Percentiles rank a stretch among this genome's conserved stretches.
Evolutionary conservation across 2,113 vertebrate species (phyloP).

Genomic region (Oreochromis spilurus): DNA sequence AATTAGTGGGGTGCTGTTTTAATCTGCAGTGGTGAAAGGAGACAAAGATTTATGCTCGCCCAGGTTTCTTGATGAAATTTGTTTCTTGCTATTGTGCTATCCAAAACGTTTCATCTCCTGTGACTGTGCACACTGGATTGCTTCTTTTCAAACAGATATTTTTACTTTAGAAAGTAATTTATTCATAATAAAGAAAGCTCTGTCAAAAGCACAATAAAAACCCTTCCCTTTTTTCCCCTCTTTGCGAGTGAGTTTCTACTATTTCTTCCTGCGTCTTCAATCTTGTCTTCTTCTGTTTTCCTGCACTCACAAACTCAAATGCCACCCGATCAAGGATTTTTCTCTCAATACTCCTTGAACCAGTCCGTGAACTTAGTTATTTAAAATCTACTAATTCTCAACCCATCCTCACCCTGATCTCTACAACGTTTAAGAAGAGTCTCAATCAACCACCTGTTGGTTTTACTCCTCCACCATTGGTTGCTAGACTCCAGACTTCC

Average conservation of each 20-base stretch:
- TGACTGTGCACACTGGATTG: background rate
- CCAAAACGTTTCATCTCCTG: background rate
- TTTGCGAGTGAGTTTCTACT: background rate
- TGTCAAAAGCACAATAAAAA: background rate
- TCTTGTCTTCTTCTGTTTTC: background rate
- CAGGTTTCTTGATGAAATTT: background rate
- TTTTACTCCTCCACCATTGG: background rate
- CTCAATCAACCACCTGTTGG: background rate
- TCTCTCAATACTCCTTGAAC: background rate
- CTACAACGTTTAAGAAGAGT: background rate
- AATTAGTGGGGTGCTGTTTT: background rate
- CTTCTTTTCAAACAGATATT: background rate
- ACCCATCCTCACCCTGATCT: background rate
- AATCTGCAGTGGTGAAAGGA: background rate
- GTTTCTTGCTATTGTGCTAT: background rate
- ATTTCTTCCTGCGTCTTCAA: background rate
- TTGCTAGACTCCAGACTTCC: background rate
- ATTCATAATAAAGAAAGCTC: background rate
- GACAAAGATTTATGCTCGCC: background rate
- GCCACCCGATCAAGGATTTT: background rate
- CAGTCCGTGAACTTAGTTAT: background rate
- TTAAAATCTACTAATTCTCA: background rate
- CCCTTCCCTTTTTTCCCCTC: background rate
- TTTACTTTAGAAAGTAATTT: background rate
- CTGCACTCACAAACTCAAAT: background rate